Evolutionary conservation across 2,797 vertebrate species (phyloP).

Genomic region (Scolopax rusticola): DNA sequence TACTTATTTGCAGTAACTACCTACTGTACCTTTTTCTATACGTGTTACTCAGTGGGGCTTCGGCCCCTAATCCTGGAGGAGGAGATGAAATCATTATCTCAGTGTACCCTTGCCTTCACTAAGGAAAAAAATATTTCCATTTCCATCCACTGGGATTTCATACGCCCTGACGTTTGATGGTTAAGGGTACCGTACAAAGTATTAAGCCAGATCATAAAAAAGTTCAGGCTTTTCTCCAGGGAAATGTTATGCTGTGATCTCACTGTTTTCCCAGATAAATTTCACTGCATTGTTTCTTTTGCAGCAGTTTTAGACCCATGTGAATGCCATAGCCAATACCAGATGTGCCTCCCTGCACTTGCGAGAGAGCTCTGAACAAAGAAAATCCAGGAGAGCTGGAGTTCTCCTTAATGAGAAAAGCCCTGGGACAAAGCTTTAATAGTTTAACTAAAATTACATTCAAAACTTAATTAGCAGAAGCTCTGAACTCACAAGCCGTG

Average conservation of each 20-base stretch:
- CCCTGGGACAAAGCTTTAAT: slow-evolving; percentile 74
- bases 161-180: neutral
- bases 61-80: neutral
- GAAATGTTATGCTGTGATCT: slow-evolving; percentile 63
- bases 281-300: slow-evolving; percentile 67
- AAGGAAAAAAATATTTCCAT: slow-evolving; percentile 46
- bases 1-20: neutral
- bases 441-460: slow-evolving; percentile 80
- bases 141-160: slow-evolving; percentile 27
- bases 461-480: slow-evolving; percentile 78
- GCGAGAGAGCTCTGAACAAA: slow-evolving; percentile 54
- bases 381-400: slow-evolving; percentile 61
- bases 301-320: slow-evolving; percentile 52
- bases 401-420: slow-evolving; percentile 66
- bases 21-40: neutral
- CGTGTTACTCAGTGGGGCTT: neutral
- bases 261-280: slow-evolving; percentile 71
- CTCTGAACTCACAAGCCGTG: slow-evolving; percentile 73
- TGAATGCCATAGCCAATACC: slow-evolving; percentile 50
- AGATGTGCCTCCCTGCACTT: slow-evolving; percentile 47
- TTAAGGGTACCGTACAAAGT: slow-evolving; percentile 6
- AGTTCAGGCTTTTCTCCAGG: slow-evolving; percentile 61
- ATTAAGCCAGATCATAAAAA: slow-evolving; percentile 54
- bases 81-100: slow-evolving; percentile 10
- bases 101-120: neutral